Evolutionary conservation across 2,888 invertebrate genomes (phyloP), one percentile per base, ranked within the genome.

Genomic region (Homarus gammarus): DNA sequence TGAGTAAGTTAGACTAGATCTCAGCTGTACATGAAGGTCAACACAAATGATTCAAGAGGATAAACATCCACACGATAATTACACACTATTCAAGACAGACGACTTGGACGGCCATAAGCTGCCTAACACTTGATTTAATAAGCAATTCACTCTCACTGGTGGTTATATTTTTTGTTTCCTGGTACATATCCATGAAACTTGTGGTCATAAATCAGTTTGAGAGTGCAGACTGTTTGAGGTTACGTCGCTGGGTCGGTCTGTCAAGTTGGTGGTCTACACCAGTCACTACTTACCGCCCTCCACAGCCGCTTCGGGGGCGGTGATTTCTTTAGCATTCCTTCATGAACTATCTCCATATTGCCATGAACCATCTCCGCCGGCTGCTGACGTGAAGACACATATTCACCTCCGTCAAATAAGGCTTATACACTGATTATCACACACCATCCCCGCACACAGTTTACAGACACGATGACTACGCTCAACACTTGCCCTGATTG

Each of bases 211-310:
- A 3, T 56, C 18, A 56, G 56, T 44, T 8, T 8, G 44, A 8
- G 44, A 44, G 12, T 5, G 44, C 44, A 44, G 44, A 44, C 44
- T 44, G 44, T 5, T 44, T 44, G 44, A 44, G 44, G 44, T 44
- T 44, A 44, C 44, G 44, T 44, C 44, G 6, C 44, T 44, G 44
- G 44, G 6, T 44, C 6, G 44, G 44, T 44, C 6, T 44, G 44
- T 44, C 44, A 44, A 44, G 2, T 56, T 0, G 22, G 0, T 56
- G 56, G 18, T 56, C 93, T 99, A 96, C 94, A 97, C 96, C 94
- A 98, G 96, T 99, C 99, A 99, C 95, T 98, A 96, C 97, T 96
- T 95, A 98, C 98, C 94, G 98, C 98, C 95, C 97, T 96, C 96
- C 97, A 98, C 93, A 98, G 96, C 93, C 97, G 95, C 95, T 97